Evolutionary conservation across 1,140 invertebrate genomes (phyloP).

Genomic region (Bombus huntii): DNA sequence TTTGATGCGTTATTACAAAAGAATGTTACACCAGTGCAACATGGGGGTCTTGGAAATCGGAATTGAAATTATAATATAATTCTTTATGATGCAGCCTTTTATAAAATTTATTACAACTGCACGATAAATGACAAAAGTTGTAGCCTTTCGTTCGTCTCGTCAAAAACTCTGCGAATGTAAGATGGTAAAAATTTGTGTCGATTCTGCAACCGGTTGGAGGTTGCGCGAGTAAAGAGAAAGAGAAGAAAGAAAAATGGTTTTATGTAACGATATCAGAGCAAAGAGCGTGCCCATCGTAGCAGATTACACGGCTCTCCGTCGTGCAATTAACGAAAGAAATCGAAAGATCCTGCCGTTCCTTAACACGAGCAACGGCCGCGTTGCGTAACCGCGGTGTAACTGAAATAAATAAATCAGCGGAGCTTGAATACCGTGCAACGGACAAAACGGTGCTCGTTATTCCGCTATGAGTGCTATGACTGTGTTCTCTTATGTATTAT

Average conservation of each 20-base stretch:
- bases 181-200: too few species aligned
- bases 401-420: constrained; percentile 39
- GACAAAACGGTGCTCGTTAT: constrained; percentile 17
- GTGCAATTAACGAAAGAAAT: constrained; percentile 36
- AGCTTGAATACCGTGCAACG: not conserved
- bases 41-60: too few species aligned
- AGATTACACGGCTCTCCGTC: constrained; percentile 2
- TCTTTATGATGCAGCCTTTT: too few species aligned
- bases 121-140: too few species aligned
- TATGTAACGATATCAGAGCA: not conserved
- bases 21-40: too few species aligned
- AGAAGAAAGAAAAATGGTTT: not conserved
- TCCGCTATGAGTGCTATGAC: not conserved
- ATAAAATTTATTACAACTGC: too few species aligned
- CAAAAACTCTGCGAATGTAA: too few species aligned
- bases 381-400: constrained; percentile 13
- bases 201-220: too few species aligned
- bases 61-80: too few species aligned
- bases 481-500: not conserved
- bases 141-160: too few species aligned
- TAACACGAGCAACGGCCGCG: not conserved
- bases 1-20: too few species aligned
- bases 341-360: not conserved
- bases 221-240: too few species aligned
- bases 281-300: not conserved